A percentile compares a stretch with the other conserved stretches of the same genome.
phyloP scores from a whole-genome alignment of 2,888 invertebrate genomes.

The Theodoxus fluviatilis region DNA sequence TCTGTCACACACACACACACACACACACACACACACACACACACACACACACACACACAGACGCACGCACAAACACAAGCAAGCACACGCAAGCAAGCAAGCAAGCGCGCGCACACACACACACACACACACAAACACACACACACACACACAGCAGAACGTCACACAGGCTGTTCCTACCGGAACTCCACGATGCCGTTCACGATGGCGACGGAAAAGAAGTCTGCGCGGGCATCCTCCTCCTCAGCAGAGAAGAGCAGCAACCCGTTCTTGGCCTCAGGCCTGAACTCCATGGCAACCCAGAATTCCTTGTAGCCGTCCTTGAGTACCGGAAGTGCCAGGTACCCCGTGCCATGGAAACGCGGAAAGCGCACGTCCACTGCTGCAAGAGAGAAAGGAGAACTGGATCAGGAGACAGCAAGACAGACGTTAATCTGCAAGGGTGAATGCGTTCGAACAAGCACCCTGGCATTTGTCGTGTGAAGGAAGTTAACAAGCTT shows the following conservation, averaged over 20 bases:
- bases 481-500: too few relatives aligned
- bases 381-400: conserved; percentile 37
- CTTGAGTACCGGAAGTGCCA: conserved; percentile 85
- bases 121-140: too few relatives aligned
- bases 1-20: too few relatives aligned
- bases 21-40: too few relatives aligned
- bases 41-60: too few relatives aligned
- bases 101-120: too few relatives aligned
- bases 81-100: too few relatives aligned
- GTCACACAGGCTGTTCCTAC: conserved; percentile 62
- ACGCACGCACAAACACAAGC: too few relatives aligned
- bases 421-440: not conserved
- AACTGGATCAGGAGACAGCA: not conserved
- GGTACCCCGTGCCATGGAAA: conserved; percentile 91
- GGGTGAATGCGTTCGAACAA: not conserved
- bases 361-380: conserved; percentile 57
- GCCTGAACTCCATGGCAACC: conserved; percentile 83
- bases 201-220: conserved; percentile 82
- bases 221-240: conserved; percentile 85
- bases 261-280: conserved; percentile 77
- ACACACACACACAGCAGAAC: too few relatives aligned
- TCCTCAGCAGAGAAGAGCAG: conserved; percentile 88
- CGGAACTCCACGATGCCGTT: conserved; percentile 84
- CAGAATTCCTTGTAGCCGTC: conserved; percentile 87
- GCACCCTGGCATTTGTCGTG: not conserved